Evolutionary conservation across 2,797 vertebrate genomes (phyloP).

Genomic region (Pipistrellus kuhlii): DNA sequence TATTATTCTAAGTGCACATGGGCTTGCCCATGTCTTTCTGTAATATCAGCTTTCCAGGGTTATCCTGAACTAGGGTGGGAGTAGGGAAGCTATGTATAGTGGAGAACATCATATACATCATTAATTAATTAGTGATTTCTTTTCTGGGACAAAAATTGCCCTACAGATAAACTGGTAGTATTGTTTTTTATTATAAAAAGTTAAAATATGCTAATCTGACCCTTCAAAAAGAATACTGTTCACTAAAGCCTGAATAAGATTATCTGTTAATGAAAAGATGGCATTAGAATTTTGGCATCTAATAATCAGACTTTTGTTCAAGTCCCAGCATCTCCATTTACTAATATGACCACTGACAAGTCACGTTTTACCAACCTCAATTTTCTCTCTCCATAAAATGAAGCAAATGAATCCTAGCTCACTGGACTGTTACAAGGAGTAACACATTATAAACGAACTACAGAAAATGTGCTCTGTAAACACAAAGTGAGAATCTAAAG

Average conservation of each 20-base stretch:
- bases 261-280: conserved; percentile 30
- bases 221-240: conserved; percentile 15
- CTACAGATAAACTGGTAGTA: background rate
- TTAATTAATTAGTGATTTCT: conserved; percentile 4
- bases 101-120: background rate
- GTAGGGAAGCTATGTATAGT: too few relatives aligned
- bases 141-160: background rate
- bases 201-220: conserved; percentile 13
- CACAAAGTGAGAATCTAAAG: background rate
- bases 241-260: background rate
- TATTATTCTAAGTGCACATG: background rate
- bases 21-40: background rate
- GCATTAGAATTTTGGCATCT: conserved; percentile 2
- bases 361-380: background rate
- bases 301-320: background rate
- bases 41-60: background rate
- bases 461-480: background rate
- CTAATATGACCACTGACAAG: background rate
- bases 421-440: background rate
- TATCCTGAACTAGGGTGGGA: background rate
- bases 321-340: background rate
- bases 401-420: background rate
- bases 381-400: conserved; percentile 18
- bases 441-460: background rate
- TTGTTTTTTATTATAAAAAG: background rate